Conservation (phyloP, 2,888 invertebrate species). For the Dexiosoma caninum region DNA sequence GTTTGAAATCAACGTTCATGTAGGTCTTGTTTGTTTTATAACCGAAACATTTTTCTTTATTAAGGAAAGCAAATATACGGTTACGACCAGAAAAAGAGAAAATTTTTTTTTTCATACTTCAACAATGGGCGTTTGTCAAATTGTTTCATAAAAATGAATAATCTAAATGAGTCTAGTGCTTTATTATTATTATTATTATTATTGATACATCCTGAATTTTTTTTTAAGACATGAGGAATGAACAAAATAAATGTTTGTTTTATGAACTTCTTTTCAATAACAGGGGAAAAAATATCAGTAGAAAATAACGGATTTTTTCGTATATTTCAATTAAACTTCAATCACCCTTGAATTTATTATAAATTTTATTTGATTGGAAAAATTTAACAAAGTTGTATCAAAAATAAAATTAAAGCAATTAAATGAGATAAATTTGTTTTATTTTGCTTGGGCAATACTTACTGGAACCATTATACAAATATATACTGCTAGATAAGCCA, state of each 20-base stretch:
- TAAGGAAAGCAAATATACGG: conserved; percentile 11
- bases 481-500: too few species aligned
- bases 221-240: conserved; percentile 11
- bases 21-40: conserved; percentile 29
- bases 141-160: conserved; percentile 6
- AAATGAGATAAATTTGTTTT: too few species aligned
- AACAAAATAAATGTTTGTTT: neutral
- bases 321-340: too few species aligned
- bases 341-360: too few species aligned
- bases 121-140: conserved; percentile 57
- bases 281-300: neutral
- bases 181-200: conserved; percentile 45
- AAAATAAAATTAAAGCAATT: too few species aligned
- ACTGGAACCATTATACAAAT: too few species aligned
- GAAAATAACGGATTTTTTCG: too few species aligned
- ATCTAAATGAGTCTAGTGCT: conserved; percentile 45
- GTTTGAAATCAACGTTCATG: conserved; percentile 40
- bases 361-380: too few species aligned
- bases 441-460: too few species aligned
- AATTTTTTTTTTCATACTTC: conserved; percentile 12
- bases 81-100: conserved; percentile 35
- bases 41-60: neutral
- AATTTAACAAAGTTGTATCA: too few species aligned
- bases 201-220: conserved; percentile 13
- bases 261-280: neutral